Evolutionary conservation across 2,888 invertebrate genomes (phyloP).

Genomic region (Drosophila suboccidentalis): DNA sequence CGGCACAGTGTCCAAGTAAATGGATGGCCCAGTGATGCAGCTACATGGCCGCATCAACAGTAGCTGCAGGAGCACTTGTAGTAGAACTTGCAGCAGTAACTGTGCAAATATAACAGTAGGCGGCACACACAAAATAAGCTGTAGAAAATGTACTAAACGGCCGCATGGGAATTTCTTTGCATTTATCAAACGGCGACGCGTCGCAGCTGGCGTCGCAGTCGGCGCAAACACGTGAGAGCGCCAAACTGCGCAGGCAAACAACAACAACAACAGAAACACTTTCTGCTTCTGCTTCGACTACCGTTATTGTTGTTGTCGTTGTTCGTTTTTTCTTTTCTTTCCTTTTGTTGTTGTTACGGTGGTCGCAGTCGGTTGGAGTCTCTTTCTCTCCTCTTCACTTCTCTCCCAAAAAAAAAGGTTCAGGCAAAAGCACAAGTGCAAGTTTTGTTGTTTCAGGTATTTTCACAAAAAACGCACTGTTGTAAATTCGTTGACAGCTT

Average conservation of each 20-base stretch:
- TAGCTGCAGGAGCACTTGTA: conserved; percentile 14
- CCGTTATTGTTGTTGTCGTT: conserved; percentile 30
- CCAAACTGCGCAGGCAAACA: conserved; percentile 64
- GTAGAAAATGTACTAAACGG: conserved; percentile 70
- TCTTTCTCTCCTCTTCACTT: conserved; percentile 15
- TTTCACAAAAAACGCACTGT: conserved; percentile 29
- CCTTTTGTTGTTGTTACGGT: conserved; percentile 45
- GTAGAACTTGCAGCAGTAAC: conserved; percentile 6
- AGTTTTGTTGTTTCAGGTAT: conserved; percentile 25
- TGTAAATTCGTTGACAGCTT: conserved; percentile 29
- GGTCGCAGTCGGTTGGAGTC: conserved; percentile 36
- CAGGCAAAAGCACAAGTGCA: conserved; percentile 38
- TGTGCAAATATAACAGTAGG: conserved; percentile 50
- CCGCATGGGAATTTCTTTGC: conserved; percentile 76
- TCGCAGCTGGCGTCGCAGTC: conserved; percentile 55
- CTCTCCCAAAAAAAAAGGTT: conserved; percentile 10
- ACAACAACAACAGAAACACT: conserved; percentile 43
- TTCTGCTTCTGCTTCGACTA: conserved; percentile 35
- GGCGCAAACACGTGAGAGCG: conserved; percentile 68
- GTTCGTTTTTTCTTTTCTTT: conserved; percentile 2
- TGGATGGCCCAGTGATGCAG: conserved; percentile 40
- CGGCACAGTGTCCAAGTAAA: conserved; percentile 38
- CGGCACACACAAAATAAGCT: conserved; percentile 58
- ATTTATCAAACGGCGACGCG: conserved; percentile 63
- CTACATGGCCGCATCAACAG: conserved; percentile 41